phyloP scores from a whole-genome alignment of 2,113 vertebrate species.

The Platycercus adscitus region DNA sequence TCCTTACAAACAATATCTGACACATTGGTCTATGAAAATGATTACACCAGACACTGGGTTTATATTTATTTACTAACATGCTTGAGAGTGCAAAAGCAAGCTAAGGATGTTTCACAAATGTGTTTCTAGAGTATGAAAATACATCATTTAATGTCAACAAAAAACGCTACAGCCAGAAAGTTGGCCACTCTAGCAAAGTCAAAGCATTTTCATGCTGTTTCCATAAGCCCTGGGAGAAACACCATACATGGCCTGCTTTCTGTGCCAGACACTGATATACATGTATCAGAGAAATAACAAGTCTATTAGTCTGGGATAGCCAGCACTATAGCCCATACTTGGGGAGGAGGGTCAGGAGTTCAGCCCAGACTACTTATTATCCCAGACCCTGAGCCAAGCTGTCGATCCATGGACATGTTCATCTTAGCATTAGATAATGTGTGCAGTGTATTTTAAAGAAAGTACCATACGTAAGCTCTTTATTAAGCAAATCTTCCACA shows the following conservation, averaged over 20 bases:
- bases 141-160: not conserved
- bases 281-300: not conserved
- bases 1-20: not conserved
- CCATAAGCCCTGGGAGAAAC: not conserved
- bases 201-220: not conserved
- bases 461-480: not conserved
- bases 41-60: not conserved
- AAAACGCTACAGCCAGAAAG: not conserved
- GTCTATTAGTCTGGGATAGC: not conserved
- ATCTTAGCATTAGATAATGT: not conserved
- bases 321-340: not conserved
- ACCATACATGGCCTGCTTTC: not conserved
- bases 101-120: not conserved
- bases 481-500: not conserved
- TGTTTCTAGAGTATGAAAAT: not conserved
- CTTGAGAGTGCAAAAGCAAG: not conserved
- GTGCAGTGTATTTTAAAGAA: not conserved
- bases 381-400: not conserved
- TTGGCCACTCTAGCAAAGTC: not conserved
- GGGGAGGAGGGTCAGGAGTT: not conserved
- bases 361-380: not conserved
- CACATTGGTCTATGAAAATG: not conserved
- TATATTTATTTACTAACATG: not conserved
- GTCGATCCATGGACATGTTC: not conserved
- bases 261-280: not conserved